Percentiles rank a stretch among this genome's conserved stretches.
These are phyloP conservation scores for Tricholauxania praeusta DNA, from an alignment of 2,888 invertebrate species.

Conservation along the genomic window DNA sequence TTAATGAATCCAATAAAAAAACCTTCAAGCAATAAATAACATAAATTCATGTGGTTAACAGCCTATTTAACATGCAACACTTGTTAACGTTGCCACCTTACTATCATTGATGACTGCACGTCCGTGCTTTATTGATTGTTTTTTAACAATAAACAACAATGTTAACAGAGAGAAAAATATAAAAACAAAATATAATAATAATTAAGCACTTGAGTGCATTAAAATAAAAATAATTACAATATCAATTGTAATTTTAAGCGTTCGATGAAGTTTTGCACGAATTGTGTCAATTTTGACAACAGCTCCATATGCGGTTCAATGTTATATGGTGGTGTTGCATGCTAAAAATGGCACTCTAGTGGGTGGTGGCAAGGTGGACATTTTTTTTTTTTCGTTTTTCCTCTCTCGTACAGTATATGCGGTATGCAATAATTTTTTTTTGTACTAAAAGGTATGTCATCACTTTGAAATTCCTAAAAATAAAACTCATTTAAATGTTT, in stretches of 20 bases:
- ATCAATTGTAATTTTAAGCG: background rate
- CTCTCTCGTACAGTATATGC: no score
- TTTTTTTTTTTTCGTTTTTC: background rate
- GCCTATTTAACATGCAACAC: conserved; percentile 16
- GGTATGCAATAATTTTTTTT: no score
- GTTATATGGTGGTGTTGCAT: background rate
- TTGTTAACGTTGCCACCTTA: background rate
- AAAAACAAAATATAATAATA: conserved; percentile 2
- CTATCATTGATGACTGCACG: background rate
- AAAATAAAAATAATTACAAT: background rate
- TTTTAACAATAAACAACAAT: background rate
- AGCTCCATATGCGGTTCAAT: conserved; percentile 6
- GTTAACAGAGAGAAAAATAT: background rate
- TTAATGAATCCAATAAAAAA: no score
- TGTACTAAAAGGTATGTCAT: no score
- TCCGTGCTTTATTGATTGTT: background rate
- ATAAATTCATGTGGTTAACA: no score
- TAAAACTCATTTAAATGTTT: conserved; percentile 20
- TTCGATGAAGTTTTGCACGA: conserved; percentile 34
- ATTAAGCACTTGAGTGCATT: background rate
- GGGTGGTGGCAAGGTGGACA: conserved; percentile 12
- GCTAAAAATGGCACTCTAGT: background rate
- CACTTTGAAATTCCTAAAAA: conserved; percentile 16
- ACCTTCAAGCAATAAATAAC: no score
- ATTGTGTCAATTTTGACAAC: conserved; percentile 38